A percentile compares a stretch with the other conserved stretches of the same genome.
phyloP scores from a whole-genome alignment of 2,113 vertebrate species.

The Taxidea taxus region DNA sequence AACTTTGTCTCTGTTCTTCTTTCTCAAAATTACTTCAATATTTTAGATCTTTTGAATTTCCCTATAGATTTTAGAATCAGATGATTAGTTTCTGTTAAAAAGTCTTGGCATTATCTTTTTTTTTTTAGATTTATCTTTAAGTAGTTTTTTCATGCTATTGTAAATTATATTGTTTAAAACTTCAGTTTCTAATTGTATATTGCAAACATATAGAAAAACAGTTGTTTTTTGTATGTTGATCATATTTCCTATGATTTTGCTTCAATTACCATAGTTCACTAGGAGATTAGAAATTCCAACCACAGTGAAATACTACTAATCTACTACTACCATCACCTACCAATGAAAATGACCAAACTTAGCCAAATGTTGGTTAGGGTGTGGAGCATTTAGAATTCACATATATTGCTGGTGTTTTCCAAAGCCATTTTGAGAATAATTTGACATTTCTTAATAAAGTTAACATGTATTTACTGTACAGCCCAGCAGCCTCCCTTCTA shows the following conservation, averaged over 20 bases:
- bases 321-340: background rate
- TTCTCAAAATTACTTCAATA: background rate
- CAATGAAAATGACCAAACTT: background rate
- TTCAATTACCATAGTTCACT: background rate
- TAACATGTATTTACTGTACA: background rate
- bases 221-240: background rate
- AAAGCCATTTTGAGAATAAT: background rate
- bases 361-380: background rate
- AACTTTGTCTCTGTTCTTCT: background rate
- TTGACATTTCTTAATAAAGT: background rate
- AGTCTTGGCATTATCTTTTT: background rate
- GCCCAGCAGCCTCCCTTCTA: background rate
- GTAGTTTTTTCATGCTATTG: background rate
- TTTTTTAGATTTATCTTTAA: background rate
- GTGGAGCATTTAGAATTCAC: background rate
- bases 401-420: background rate
- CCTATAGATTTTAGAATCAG: background rate
- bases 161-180: background rate
- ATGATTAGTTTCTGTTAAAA: slow-evolving; percentile 3
- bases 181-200: background rate
- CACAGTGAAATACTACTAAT: background rate
- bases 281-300: background rate
- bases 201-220: background rate
- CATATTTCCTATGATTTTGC: background rate
- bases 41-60: background rate